Evolutionary conservation across 2,888 invertebrate genomes (phyloP).

Genomic region (Pogonocherus hispidulus): DNA sequence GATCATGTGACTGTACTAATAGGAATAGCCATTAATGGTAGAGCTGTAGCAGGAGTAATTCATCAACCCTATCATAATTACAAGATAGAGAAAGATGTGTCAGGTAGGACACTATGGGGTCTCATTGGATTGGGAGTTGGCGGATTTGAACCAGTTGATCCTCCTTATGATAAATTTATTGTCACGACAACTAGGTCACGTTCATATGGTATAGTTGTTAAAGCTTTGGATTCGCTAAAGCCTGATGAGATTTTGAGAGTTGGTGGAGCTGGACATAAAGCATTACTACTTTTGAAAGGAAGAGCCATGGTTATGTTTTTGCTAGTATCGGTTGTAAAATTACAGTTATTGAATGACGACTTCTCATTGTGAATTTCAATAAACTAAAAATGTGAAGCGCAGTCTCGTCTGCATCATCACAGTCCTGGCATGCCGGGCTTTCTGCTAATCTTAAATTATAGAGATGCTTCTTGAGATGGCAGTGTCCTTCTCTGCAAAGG

Average conservation of each 20-base stretch:
- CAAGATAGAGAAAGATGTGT: slow-evolving; percentile 70
- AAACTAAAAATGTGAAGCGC: too few species aligned
- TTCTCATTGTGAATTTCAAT: too few species aligned
- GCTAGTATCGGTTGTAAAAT: slow-evolving; percentile 94
- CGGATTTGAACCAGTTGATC: too few species aligned
- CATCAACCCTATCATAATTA: slow-evolving; percentile 94
- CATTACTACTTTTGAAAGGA: slow-evolving; percentile 92
- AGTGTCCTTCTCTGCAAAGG: too few species aligned
- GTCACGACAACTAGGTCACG: slow-evolving; percentile 99
- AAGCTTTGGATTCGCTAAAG: slow-evolving; percentile 85
- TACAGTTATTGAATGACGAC: too few species aligned
- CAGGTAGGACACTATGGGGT: slow-evolving; percentile 87
- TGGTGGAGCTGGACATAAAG: slow-evolving; percentile 96
- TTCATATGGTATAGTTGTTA: slow-evolving; percentile 84
- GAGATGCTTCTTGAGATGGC: too few species aligned
- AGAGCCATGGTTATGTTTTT: slow-evolving; percentile 97
- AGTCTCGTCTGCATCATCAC: too few species aligned
- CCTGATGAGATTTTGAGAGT: too few species aligned
- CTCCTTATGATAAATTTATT: too few species aligned
- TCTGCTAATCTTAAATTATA: too few species aligned
- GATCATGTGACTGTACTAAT: slow-evolving; percentile 99
- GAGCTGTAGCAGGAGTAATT: slow-evolving; percentile 95
- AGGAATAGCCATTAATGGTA: slow-evolving; percentile 91
- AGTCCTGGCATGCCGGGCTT: too few species aligned
- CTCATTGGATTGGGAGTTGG: too few species aligned